Evolutionary conservation across 2,888 invertebrate genomes (phyloP).

Genomic region (Machimus rusticus): DNA sequence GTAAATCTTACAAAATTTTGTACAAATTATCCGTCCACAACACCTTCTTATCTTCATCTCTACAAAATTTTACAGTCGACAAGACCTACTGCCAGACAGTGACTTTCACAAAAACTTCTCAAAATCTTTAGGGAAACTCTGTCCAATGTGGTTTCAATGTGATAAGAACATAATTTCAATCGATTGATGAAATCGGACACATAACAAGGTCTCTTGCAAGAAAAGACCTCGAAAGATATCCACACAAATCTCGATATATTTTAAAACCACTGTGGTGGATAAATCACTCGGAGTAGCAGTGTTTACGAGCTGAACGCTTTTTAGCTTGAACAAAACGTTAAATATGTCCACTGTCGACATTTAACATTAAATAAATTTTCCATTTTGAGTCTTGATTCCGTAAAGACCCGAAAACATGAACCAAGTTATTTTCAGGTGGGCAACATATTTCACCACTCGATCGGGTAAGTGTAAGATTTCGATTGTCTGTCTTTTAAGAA

Average conservation of each 20-base stretch:
- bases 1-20: neutral
- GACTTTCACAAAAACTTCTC: neutral
- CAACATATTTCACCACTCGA: neutral
- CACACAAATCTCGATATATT: neutral
- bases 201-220: neutral
- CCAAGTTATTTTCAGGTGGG: neutral
- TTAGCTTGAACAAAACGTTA: conserved; percentile 5
- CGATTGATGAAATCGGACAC: conserved; percentile 7
- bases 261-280: neutral
- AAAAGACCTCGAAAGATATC: neutral
- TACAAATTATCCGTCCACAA: neutral
- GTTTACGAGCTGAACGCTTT: conserved; percentile 8
- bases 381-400: neutral
- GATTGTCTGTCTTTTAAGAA: neutral
- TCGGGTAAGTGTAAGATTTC: neutral
- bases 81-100: neutral
- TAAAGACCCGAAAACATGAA: neutral
- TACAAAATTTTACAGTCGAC: neutral
- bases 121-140: neutral
- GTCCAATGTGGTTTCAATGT: neutral
- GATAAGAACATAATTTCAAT: conserved; percentile 13
- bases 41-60: neutral
- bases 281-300: neutral
- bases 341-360: conserved; percentile 5
- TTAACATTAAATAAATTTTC: conserved; percentile 21